Percentiles rank a stretch among this genome's conserved stretches.
phyloP scores from a whole-genome alignment of 1,140 invertebrate genomes.

The Macrobrachium rosenbergii region DNA sequence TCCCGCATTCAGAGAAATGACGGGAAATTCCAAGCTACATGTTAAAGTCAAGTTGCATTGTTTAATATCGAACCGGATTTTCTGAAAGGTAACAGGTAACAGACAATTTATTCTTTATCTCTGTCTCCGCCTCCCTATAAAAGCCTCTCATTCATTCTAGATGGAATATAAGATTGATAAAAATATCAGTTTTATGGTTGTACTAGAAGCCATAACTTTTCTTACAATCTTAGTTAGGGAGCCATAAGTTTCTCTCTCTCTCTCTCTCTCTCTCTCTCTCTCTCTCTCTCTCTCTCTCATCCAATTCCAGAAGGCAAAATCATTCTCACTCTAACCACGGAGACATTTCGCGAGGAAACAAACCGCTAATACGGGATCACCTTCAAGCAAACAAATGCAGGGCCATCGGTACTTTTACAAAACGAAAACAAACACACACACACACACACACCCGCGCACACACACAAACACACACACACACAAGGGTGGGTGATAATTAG shows the following conservation, averaged over 20 bases:
- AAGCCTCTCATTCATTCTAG: too few species aligned
- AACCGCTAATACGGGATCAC: neutral
- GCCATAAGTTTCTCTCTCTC: neutral
- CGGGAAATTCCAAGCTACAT: too few species aligned
- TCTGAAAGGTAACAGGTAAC: too few species aligned
- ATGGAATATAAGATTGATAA: neutral
- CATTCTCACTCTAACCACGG: neutral
- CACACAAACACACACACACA: constrained; percentile 39
- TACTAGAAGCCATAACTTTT: neutral
- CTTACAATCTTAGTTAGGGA: too few species aligned
- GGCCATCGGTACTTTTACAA: neutral
- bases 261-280: constrained; percentile 13
- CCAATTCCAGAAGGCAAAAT: neutral
- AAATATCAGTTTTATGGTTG: constrained; percentile 2
- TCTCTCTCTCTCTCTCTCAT: constrained; percentile 18
- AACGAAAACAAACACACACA: constrained; percentile 8
- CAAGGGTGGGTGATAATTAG: constrained; percentile 42
- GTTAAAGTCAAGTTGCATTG: too few species aligned
- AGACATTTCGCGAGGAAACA: neutral
- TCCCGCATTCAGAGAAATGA: too few species aligned
- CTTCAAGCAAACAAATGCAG: constrained; percentile 4
- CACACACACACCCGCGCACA: constrained; percentile 28
- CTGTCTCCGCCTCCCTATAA: too few species aligned
- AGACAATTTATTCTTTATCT: too few species aligned
- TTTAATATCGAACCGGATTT: too few species aligned